A percentile compares a stretch with the other conserved stretches of the same genome.
These are phyloP conservation scores for Bubalus kerabau DNA, from an alignment of 2,113 vertebrate genomes.

Conservation along the genomic window DNA sequence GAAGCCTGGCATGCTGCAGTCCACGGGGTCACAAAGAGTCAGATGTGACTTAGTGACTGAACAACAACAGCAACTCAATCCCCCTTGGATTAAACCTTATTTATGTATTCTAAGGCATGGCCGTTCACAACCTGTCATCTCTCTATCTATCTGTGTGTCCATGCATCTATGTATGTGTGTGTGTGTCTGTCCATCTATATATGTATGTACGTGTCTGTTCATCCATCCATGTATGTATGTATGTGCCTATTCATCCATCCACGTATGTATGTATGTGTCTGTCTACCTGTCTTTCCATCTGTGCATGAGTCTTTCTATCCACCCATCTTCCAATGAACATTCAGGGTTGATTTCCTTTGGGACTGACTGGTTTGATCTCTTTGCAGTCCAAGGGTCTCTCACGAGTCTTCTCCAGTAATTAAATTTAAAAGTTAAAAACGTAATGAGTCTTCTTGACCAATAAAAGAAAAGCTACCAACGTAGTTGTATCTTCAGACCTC, in stretches of 20 bases:
- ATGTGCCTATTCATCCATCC: background rate
- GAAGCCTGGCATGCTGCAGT: background rate
- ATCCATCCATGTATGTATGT: fast-evolving
- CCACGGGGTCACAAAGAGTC: background rate
- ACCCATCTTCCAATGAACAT: background rate
- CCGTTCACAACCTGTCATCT: too few species aligned
- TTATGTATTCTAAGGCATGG: background rate
- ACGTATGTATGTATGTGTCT: too few species aligned
- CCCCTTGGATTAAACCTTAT: background rate
- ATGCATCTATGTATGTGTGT: fast-evolving
- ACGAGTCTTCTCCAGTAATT: background rate
- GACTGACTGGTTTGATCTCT: background rate
- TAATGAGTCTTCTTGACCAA: background rate
- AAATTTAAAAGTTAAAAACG: background rate
- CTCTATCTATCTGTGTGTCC: fast-evolving
- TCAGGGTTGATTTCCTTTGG: background rate
- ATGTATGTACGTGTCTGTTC: fast-evolving
- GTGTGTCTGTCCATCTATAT: fast-evolving
- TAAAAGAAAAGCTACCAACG: background rate
- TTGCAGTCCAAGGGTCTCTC: background rate
- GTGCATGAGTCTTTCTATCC: background rate
- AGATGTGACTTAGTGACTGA: background rate
- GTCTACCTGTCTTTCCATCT: background rate
- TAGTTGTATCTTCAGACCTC: background rate
- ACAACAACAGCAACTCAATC: too few species aligned